Evolutionary conservation across 2,888 invertebrate genomes (phyloP).

Genomic region (Lypha dubia): DNA sequence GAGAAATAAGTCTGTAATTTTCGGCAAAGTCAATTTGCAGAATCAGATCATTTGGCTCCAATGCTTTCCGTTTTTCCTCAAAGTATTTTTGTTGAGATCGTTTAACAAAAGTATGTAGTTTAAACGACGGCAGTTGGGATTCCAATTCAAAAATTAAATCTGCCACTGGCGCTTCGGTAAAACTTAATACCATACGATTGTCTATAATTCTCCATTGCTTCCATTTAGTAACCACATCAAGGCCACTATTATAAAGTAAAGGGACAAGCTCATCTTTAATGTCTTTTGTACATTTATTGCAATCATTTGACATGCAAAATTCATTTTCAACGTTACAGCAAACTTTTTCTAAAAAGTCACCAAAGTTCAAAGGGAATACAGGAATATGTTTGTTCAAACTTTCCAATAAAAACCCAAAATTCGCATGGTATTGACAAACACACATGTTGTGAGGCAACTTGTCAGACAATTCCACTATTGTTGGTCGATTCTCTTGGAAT

Average conservation of each 20-base stretch:
- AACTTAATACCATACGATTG: conserved; percentile 45
- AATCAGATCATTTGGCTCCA: conserved; percentile 3
- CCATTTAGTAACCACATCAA: conserved; percentile 52
- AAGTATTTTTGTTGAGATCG: background rate
- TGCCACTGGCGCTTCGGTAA: conserved; percentile 42
- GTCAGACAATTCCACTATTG: conserved; percentile 21
- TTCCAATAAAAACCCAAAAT: conserved; percentile 38
- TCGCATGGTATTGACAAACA: conserved; percentile 42
- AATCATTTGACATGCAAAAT: conserved; percentile 51
- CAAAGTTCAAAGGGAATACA: conserved; percentile 32
- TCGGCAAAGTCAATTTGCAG: conserved; percentile 61
- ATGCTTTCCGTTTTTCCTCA: background rate
- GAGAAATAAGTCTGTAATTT: conserved; percentile 54
- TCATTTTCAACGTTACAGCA: conserved; percentile 54
- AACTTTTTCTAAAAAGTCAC: conserved; percentile 52
- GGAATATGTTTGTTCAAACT: background rate
- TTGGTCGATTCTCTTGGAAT: conserved; percentile 41
- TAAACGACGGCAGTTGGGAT: conserved; percentile 53
- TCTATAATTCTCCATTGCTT: conserved; percentile 52
- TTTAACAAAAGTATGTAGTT: conserved; percentile 47
- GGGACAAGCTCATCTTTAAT: conserved; percentile 50
- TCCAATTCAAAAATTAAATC: conserved; percentile 62
- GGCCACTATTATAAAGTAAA: conserved; percentile 50
- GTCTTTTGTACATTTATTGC: conserved; percentile 49
- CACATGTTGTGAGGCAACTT: conserved; percentile 44